Base-by-base conservation (phyloP, 2,888 invertebrate genomes). In the Drosophila suboccidentalis region DNA sequence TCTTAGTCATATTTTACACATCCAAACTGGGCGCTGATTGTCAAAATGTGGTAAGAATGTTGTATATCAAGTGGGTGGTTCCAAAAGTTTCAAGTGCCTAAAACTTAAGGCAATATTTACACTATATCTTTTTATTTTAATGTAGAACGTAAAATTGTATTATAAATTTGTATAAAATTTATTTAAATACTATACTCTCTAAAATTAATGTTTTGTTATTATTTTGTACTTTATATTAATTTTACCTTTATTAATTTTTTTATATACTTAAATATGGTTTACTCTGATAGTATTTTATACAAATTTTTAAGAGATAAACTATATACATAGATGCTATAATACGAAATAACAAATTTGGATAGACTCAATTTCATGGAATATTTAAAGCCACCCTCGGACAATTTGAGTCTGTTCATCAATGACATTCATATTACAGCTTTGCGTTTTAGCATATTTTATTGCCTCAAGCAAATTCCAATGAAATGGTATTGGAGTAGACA, bases 1-100 rank as follows among this genome's bases (percentile, higher is more conserved):
- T 43, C 22, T 50, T 55, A 55, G 62, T 63, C 77, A 73, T 90
- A 82, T 79, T 79, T 90, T 76, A 89, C 65, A 66, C 71, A 84
- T 71, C 51, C 70, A 68, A 78, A 71, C 36, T 71, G 69, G 44
- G 29, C 55, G 59, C 53, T 34, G 32, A 58, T 66, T 46, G 57
- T 26, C 66, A 53, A 54, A 65, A 50, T 62, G 39, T 41, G 26
- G 26, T 47, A 41, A 22, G 41, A 19, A 68, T 53, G 32, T 38
- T 22, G 11, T 15, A 34, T 15, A 46, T 11, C 29, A 32, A 29
- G 22, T 22, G 79, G 58, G 79, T 15, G 19, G 75, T 1, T 61
- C 0, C 5, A 13, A 8, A 17, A 74, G 67, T 61, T 57, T 1
- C 8, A 19, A 10, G 19, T 26, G 15, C 2, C 4, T 9, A 4